phyloP scores from a whole-genome alignment of 2,797 vertebrate genomes.

The Coracias cyanogaster region DNA sequence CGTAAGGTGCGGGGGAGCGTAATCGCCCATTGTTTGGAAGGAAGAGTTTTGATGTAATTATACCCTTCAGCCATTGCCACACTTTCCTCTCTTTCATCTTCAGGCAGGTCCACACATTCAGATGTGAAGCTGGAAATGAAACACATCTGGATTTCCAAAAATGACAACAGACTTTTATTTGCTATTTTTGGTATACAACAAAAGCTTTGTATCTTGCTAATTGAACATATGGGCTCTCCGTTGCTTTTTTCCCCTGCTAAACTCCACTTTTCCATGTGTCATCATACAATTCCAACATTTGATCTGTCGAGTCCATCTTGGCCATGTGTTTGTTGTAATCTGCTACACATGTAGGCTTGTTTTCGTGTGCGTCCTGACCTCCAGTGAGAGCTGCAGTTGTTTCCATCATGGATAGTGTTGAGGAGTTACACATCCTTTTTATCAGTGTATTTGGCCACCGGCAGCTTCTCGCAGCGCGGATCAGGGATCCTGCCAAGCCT shows the following conservation, averaged over 20 bases:
- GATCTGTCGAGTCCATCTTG: conserved; percentile 64
- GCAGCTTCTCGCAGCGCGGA: conserved; percentile 25
- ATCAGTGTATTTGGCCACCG: conserved; percentile 60
- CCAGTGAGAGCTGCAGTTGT: conserved; percentile 70
- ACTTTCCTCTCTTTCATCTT: conserved; percentile 72
- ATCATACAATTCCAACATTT: conserved; percentile 63
- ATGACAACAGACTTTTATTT: conserved; percentile 66
- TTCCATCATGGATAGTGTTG: conserved; percentile 62
- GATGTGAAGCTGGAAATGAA: conserved; percentile 73
- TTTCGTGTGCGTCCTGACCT: conserved; percentile 74
- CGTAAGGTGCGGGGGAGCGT: neutral
- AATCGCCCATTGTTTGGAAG: conserved; percentile 36
- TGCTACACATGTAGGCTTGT: conserved; percentile 77
- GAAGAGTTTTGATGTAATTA: conserved; percentile 73
- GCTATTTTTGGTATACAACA: conserved; percentile 72
- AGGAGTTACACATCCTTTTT: conserved; percentile 70
- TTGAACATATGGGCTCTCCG: conserved; percentile 60
- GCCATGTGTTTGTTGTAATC: conserved; percentile 77
- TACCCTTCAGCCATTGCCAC: conserved; percentile 69
- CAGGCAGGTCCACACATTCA: conserved; percentile 58
- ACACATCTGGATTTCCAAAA: conserved; percentile 72
- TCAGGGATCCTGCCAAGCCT: conserved; percentile 52
- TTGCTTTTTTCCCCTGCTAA: conserved; percentile 44
- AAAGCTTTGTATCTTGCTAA: conserved; percentile 71
- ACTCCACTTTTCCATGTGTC: conserved; percentile 71